phyloP scores from a whole-genome alignment of 2,113 vertebrate genomes.

The Corapipo altera region DNA sequence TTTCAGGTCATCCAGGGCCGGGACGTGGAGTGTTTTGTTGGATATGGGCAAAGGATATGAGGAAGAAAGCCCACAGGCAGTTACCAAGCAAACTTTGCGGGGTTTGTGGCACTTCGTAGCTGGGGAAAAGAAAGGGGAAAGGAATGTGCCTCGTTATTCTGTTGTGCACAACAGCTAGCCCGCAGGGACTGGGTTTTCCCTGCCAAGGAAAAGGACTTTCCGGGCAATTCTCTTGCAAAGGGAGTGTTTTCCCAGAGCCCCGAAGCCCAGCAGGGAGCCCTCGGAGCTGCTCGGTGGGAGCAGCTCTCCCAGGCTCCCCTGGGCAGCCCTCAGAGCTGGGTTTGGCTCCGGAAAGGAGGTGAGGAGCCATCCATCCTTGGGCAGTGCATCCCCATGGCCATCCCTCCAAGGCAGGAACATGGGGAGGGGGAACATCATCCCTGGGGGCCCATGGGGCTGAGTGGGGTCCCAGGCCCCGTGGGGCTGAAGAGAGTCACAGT shows the following conservation, averaged over 20 bases:
- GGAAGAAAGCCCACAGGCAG: not conserved
- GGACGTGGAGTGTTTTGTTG: fast-evolving
- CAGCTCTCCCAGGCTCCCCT: not conserved
- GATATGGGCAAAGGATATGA: not conserved
- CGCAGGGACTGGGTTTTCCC: not conserved
- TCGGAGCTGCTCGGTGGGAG: not conserved
- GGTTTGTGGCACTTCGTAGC: not conserved
- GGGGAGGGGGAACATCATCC: fast-evolving
- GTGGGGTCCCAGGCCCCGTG: fast-evolving
- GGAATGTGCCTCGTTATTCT: not conserved
- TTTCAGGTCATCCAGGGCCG: not conserved
- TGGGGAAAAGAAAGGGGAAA: not conserved
- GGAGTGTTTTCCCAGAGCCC: not conserved
- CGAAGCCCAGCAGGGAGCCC: not conserved
- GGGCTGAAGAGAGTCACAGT: not conserved
- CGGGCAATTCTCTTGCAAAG: not conserved
- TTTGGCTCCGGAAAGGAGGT: not conserved
- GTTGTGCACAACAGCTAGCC: not conserved
- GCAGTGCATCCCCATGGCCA: fast-evolving
- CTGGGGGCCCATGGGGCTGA: not conserved
- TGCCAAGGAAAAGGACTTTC: slow-evolving; percentile 3
- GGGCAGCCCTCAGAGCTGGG: not conserved
- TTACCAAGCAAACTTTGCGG: not conserved
- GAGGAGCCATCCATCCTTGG: not conserved
- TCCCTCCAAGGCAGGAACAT: not conserved